These are phyloP conservation scores for Lasiurus cinereus DNA, from an alignment of 2,113 vertebrate species.

Conservation along the genomic window DNA sequence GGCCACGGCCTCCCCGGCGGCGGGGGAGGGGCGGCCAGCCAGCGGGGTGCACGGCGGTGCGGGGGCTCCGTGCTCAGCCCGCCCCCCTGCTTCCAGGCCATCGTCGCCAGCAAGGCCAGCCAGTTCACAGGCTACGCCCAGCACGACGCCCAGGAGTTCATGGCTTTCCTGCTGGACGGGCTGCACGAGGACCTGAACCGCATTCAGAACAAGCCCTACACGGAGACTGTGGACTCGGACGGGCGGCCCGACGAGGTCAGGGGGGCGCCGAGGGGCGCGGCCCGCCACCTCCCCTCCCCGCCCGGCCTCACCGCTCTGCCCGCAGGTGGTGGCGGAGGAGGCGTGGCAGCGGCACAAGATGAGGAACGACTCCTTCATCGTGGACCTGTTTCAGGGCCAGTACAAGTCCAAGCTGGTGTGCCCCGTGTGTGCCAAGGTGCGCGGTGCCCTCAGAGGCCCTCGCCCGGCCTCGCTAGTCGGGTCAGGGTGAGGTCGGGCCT, in stretches of 20 bases:
- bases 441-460: neutral
- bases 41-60: neutral
- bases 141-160: constrained; percentile 99
- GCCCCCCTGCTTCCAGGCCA: constrained; percentile 88
- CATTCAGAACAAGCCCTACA: constrained; percentile 99
- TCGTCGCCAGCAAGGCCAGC: constrained; percentile 98
- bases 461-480: neutral
- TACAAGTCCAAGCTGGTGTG: constrained; percentile 99
- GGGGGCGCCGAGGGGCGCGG: neutral
- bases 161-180: constrained; percentile 98
- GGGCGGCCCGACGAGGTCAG: constrained; percentile 96
- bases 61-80: neutral
- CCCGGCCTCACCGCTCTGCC: constrained; percentile 48
- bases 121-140: constrained; percentile 99
- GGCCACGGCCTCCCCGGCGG: accelerated
- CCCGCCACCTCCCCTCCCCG: neutral
- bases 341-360: constrained; percentile 99
- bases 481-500: neutral
- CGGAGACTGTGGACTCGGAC: constrained; percentile 97
- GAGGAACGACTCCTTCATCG: constrained; percentile 98
- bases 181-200: constrained; percentile 99
- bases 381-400: constrained; percentile 99
- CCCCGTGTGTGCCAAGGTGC: constrained; percentile 97
- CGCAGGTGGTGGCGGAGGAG: constrained; percentile 97
- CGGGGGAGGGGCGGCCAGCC: neutral